Percentiles rank a stretch among this genome's conserved stretches.
Evolutionary conservation across 2,113 vertebrate genomes (phyloP).

Genomic region (Boulengeromyrus knoepffleri): DNA sequence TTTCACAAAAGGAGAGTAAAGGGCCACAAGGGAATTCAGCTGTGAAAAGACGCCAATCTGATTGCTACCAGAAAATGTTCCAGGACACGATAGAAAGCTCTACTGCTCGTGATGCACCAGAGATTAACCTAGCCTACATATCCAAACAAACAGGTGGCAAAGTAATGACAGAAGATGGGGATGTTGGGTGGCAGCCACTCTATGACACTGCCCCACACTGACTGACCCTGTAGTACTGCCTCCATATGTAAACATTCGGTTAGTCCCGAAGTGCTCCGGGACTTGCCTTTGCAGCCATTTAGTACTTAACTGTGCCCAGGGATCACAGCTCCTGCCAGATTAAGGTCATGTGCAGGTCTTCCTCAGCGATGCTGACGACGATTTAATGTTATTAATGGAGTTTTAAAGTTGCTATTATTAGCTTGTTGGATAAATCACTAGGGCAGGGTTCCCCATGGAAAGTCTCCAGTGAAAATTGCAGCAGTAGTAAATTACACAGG

Average conservation of each 20-base stretch:
- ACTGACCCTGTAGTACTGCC: background rate
- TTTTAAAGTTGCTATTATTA: background rate
- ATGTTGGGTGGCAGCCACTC: background rate
- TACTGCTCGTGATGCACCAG: background rate
- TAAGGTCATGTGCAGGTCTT: background rate
- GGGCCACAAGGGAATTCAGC: slow-evolving; percentile 39
- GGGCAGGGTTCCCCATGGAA: background rate
- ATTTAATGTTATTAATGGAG: background rate
- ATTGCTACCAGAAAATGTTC: slow-evolving; percentile 38
- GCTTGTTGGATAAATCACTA: background rate
- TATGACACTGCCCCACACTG: background rate
- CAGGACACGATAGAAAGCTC: slow-evolving; percentile 38
- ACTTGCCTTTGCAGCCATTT: background rate
- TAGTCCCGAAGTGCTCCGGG: background rate
- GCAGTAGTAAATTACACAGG: background rate
- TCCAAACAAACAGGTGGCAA: background rate
- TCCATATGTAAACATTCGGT: background rate
- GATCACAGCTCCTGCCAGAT: background rate
- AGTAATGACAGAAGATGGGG: background rate
- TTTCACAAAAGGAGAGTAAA: slow-evolving; percentile 26
- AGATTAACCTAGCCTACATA: background rate
- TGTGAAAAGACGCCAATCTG: slow-evolving; percentile 30
- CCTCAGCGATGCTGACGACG: background rate
- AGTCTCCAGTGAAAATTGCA: background rate
- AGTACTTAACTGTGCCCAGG: background rate